phyloP scores from a whole-genome alignment of 2,888 invertebrate species.

The Arrhopalites spinosus region DNA sequence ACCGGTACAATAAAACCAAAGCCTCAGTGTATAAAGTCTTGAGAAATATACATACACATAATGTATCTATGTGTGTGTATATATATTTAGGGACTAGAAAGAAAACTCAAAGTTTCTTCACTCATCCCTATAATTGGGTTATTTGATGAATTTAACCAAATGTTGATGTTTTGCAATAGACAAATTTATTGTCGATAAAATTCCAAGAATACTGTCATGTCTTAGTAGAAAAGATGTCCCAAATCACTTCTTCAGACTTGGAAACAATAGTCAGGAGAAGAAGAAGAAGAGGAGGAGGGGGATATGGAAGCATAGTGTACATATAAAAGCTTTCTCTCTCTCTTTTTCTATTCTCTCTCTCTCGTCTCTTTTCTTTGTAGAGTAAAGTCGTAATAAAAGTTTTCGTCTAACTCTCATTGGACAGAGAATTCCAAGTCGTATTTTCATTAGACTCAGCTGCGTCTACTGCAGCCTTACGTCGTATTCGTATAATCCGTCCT shows the following conservation, averaged over 20 bases:
- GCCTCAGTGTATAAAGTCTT: background rate
- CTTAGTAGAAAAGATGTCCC: background rate
- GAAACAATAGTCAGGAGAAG: no score
- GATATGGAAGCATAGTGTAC: background rate
- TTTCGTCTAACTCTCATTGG: conserved; percentile 1
- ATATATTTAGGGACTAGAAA: background rate
- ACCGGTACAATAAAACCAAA: no score
- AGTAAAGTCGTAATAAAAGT: conserved; percentile 9
- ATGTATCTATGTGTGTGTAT: background rate
- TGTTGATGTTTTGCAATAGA: conserved; percentile 10
- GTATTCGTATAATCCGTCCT: conserved; percentile 4
- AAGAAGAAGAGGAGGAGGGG: no score
- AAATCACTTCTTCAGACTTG: background rate
- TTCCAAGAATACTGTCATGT: background rate
- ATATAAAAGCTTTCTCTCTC: background rate
- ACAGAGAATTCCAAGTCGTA: conserved; percentile 11
- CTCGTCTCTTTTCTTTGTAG: conserved; percentile 2
- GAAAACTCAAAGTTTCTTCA: background rate
- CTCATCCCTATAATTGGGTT: background rate
- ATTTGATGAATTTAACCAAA: conserved; percentile 14
- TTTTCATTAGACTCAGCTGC: conserved; percentile 32
- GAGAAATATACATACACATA: background rate
- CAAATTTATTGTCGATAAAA: conserved; percentile 16
- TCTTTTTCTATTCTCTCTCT: background rate
- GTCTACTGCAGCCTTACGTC: conserved; percentile 5